phyloP scores from a whole-genome alignment of 2,113 vertebrate genomes.

The Aplodontia rufa region DNA sequence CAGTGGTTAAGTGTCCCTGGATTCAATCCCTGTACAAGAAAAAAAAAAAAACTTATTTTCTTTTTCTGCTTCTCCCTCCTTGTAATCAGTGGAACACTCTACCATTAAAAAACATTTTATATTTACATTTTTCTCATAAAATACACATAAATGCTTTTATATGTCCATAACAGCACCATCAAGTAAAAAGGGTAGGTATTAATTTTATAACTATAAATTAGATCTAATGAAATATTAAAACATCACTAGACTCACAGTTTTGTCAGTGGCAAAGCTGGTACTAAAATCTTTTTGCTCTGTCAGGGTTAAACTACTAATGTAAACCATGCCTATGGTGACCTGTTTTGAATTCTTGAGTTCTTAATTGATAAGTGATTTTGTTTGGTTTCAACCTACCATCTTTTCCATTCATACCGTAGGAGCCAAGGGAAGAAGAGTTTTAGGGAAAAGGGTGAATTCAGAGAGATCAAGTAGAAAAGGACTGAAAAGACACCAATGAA shows the following conservation, averaged over 20 bases:
- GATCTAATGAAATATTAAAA: not conserved
- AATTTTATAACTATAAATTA: not conserved
- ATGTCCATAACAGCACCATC: not conserved
- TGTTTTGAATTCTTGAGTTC: conserved; percentile 33
- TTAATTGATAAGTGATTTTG: conserved; percentile 35
- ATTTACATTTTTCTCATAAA: conserved; percentile 36
- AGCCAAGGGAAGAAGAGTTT: not conserved
- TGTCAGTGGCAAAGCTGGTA: not conserved
- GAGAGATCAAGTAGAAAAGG: not conserved
- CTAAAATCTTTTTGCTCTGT: not conserved
- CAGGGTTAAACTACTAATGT: conserved; percentile 10
- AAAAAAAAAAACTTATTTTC: no score
- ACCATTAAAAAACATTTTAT: not conserved
- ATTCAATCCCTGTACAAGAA: no score
- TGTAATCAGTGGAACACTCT: conserved; percentile 25
- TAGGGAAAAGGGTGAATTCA: not conserved
- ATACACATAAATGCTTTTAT: conserved; percentile 2
- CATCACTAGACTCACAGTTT: not conserved
- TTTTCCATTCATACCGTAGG: not conserved
- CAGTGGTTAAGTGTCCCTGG: no score
- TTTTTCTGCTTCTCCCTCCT: not conserved
- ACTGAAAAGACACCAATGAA: not conserved
- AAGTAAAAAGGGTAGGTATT: not conserved
- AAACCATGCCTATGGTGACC: not conserved
- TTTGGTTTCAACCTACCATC: not conserved